phyloP scores from a whole-genome alignment of 2,797 vertebrate genomes.

The Triplophysa yarkandensis region DNA sequence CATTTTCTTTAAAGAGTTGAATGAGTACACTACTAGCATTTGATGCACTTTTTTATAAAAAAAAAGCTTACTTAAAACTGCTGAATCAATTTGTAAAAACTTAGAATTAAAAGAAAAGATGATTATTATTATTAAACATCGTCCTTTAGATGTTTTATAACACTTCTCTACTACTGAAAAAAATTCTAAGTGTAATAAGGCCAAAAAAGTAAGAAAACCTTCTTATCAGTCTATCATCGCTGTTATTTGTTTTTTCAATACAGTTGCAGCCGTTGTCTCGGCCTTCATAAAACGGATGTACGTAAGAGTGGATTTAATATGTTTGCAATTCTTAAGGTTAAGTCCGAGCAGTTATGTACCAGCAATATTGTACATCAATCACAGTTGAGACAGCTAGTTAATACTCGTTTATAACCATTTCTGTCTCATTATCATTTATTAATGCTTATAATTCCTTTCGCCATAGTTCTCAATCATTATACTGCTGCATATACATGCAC shows the following conservation, averaged over 20 bases:
- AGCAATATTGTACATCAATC: conserved; percentile 6
- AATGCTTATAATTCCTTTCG: neutral
- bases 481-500: neutral
- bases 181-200: neutral
- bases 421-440: neutral
- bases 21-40: neutral
- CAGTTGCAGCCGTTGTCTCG: neutral
- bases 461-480: neutral
- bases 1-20: neutral
- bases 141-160: neutral
- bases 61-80: neutral
- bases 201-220: neutral
- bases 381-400: neutral
- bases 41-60: conserved; percentile 14
- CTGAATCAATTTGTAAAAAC: neutral
- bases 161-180: neutral
- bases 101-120: neutral
- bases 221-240: neutral
- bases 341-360: neutral
- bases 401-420: no score
- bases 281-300: neutral
- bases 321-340: conserved; percentile 15
- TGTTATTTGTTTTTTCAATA: neutral
- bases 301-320: neutral
- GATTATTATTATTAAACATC: neutral